These are phyloP conservation scores for Mustela lutreola DNA, from an alignment of 2,113 vertebrate genomes.

Conservation along the genomic window DNA sequence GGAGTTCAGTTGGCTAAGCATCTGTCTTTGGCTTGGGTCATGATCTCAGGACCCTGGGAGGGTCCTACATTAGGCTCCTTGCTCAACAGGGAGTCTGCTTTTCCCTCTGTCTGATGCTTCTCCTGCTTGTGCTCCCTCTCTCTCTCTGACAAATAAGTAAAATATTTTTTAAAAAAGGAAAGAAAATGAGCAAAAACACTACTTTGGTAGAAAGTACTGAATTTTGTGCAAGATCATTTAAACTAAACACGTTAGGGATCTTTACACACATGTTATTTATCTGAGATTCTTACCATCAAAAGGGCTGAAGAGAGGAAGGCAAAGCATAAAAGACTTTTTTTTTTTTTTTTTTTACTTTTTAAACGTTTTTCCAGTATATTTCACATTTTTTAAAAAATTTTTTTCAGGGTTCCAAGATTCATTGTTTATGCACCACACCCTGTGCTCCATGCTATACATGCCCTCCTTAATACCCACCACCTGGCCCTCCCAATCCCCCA, in stretches of 20 bases:
- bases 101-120: no score
- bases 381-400: no score
- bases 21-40: not conserved
- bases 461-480: no score
- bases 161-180: not conserved
- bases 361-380: no score
- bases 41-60: not conserved
- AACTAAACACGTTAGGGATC: not conserved
- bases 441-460: no score
- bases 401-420: no score
- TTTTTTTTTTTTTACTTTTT: no score
- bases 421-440: no score
- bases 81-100: not conserved
- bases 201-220: not conserved
- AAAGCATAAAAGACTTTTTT: not conserved
- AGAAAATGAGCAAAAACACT: not conserved
- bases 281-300: not conserved
- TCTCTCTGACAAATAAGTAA: no score
- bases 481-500: no score
- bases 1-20: not conserved
- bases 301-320: not conserved
- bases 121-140: no score
- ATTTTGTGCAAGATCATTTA: conserved; percentile 39
- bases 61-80: not conserved
- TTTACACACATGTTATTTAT: not conserved